Evolutionary conservation across 2,797 vertebrate species (phyloP).

Genomic region (Rallus crepitans): DNA sequence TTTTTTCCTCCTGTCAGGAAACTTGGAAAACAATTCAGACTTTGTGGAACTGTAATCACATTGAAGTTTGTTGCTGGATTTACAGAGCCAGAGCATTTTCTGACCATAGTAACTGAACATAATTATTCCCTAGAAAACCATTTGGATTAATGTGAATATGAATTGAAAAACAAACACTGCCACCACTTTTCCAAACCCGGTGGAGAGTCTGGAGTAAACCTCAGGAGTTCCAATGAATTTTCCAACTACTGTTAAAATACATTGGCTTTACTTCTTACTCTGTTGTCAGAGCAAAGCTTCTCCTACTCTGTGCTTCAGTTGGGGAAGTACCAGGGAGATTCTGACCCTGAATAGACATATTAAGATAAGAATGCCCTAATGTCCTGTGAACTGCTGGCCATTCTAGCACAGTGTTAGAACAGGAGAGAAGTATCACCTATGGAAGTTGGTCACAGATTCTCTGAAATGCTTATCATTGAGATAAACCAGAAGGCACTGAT

Average conservation of each 20-base stretch:
- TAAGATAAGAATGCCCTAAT: fast-evolving
- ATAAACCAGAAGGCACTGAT: no score
- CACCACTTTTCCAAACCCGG: background rate
- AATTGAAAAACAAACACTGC: background rate
- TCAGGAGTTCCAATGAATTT: background rate
- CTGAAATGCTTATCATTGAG: no score
- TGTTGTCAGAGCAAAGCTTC: background rate
- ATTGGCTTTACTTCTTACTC: background rate
- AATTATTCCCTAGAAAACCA: background rate
- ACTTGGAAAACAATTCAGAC: background rate
- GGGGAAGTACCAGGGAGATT: background rate
- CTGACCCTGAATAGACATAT: background rate
- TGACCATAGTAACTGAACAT: background rate
- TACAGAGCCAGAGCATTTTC: background rate
- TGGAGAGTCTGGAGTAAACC: background rate
- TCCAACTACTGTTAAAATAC: background rate
- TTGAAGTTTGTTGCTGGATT: background rate
- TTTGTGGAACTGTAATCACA: background rate
- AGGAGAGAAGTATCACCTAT: no score
- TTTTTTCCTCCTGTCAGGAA: background rate
- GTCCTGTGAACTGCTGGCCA: background rate
- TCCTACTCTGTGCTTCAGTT: fast-evolving
- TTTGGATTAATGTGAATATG: background rate
- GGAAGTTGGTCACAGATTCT: no score
- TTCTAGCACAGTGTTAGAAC: no score